These are phyloP conservation scores for Ips nitidus DNA, from an alignment of 1,140 invertebrate genomes.

Conservation along the genomic window DNA sequence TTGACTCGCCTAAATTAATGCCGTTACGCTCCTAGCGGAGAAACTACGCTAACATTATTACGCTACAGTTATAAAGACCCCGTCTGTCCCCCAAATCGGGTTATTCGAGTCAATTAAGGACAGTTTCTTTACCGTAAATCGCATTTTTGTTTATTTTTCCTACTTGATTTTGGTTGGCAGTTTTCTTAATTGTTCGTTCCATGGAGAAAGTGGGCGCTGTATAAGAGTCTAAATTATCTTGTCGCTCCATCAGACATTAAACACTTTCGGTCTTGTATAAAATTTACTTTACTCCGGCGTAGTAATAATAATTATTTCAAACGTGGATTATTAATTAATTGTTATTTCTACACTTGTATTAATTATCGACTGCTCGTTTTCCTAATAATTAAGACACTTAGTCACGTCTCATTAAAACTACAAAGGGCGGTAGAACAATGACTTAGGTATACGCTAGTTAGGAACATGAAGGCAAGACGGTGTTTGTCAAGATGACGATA, in stretches of 20 bases:
- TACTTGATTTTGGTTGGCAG: background rate
- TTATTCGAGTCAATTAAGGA: slow-evolving; percentile 22
- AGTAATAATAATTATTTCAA: too few relatives aligned
- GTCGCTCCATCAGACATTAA: too few relatives aligned
- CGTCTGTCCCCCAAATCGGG: slow-evolving; percentile 9
- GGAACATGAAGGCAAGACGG: slow-evolving; percentile 9
- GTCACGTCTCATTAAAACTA: slow-evolving; percentile 11
- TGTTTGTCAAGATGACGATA: slow-evolving; percentile 35
- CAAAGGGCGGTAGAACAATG: slow-evolving; percentile 18
- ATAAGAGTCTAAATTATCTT: too few relatives aligned
- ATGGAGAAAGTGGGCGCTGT: too few relatives aligned
- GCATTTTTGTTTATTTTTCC: background rate
- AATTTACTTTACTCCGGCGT: too few relatives aligned
- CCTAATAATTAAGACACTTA: slow-evolving; percentile 9
- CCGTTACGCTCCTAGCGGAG: slow-evolving; percentile 25
- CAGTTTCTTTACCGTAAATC: background rate
- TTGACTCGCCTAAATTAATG: slow-evolving; percentile 31
- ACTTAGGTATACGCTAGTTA: slow-evolving; percentile 13
- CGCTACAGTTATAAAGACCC: slow-evolving; percentile 24
- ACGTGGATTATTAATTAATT: slow-evolving; percentile 1
- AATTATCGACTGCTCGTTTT: slow-evolving; percentile 7
- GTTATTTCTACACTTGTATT: slow-evolving; percentile 1
- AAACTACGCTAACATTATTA: slow-evolving; percentile 31
- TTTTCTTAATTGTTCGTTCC: too few relatives aligned
- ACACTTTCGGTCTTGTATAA: too few relatives aligned